Evolutionary conservation across 2,113 vertebrate genomes (phyloP).

Genomic region (Protobothrops mucrosquamatus): DNA sequence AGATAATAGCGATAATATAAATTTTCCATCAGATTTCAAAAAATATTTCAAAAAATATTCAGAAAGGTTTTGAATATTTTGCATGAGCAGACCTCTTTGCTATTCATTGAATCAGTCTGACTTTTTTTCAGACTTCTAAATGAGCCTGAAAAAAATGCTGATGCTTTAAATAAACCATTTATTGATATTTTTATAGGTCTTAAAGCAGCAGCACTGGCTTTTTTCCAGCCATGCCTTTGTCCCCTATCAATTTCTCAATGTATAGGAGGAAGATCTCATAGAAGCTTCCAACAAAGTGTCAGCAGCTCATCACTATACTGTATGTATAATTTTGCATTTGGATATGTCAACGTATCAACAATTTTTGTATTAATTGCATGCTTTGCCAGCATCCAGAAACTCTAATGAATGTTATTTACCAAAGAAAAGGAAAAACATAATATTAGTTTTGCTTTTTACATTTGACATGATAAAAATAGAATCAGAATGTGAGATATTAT

Average conservation of each 20-base stretch:
- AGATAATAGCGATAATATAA: background rate
- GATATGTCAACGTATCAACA: background rate
- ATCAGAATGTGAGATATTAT: background rate
- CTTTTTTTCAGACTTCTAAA: background rate
- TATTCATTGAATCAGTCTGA: background rate
- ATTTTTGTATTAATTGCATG: background rate
- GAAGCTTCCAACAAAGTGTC: background rate
- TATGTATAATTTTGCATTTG: background rate
- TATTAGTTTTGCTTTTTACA: background rate
- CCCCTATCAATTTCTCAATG: background rate
- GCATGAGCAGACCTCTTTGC: background rate
- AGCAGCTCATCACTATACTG: background rate
- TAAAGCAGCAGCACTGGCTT: background rate
- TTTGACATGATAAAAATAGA: conserved; percentile 4
- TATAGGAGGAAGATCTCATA: background rate
- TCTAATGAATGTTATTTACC: background rate
- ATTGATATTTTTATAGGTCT: background rate
- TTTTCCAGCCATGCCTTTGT: background rate
- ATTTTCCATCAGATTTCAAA: background rate
- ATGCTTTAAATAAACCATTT: background rate
- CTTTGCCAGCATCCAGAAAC: background rate
- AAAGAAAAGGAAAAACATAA: background rate
- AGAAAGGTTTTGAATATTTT: background rate
- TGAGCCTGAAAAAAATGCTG: background rate
- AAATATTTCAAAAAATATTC: background rate